A percentile compares a stretch with the other conserved stretches of the same genome.
These are phyloP conservation scores for Chiridota heheva DNA, from an alignment of 35 echinoderm and acorn worm genomes.

Conservation along the genomic window DNA sequence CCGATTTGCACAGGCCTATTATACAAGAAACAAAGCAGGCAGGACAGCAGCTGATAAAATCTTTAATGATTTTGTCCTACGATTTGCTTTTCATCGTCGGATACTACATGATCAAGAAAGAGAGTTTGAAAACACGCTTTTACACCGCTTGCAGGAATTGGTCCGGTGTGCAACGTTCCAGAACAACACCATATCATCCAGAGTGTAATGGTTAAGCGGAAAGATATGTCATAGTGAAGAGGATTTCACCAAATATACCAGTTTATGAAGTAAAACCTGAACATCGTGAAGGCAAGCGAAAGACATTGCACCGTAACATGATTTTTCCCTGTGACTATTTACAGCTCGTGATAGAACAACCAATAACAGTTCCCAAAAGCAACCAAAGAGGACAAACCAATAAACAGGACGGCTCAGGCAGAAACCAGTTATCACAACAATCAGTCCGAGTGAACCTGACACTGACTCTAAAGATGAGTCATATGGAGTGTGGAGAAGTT, in stretches of 20 bases:
- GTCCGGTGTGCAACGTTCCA: constrained; percentile 38
- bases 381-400: too few relatives aligned
- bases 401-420: too few relatives aligned
- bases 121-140: constrained; percentile 42
- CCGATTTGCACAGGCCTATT: constrained; percentile 68
- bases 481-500: too few relatives aligned
- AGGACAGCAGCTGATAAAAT: constrained; percentile 59
- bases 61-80: constrained; percentile 48
- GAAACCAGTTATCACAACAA: too few relatives aligned
- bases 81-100: constrained; percentile 39
- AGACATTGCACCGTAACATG: constrained; percentile 42
- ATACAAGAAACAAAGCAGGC: constrained; percentile 50
- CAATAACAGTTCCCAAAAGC: too few relatives aligned
- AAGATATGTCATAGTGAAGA: too few relatives aligned
- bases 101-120: constrained; percentile 64
- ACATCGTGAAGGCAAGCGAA: neutral
- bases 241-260: too few relatives aligned
- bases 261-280: constrained; percentile 53
- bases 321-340: constrained; percentile 47
- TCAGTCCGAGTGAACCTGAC: too few relatives aligned
- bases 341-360: too few relatives aligned
- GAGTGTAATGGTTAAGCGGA: constrained; percentile 43
- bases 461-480: too few relatives aligned
- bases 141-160: neutral
- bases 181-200: constrained; percentile 78